Base-by-base conservation (phyloP, 1,140 invertebrate genomes). In the Temnothorax curvispinosus region DNA sequence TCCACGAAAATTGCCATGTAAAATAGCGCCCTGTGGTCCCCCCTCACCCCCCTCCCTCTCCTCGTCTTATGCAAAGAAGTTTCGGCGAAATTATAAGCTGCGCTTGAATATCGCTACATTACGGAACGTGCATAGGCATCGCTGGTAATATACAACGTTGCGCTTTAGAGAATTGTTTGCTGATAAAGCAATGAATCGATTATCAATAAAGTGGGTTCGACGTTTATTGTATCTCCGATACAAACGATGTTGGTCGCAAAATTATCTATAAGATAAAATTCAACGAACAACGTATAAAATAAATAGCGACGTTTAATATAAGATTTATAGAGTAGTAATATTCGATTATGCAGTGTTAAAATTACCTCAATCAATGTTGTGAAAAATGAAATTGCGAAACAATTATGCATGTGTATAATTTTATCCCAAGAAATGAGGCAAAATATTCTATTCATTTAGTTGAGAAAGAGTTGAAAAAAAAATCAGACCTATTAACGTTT, bases 1-100 rank as follows among this genome's bases (percentile, higher is more conserved):
- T 50, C 7, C 65, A 58, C n/a, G 60, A 85, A 89, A 89, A 89
- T 89, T 89, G 85, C 75, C 52, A 50, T 80, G 58, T 81, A 89
- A 89, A 88, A 88, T 38, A 18, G 32, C 58, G 35, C 18, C 27
- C 13, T 50, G 21, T 44, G 21, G 27, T 41, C 13, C 27, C 9
- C 9, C 47, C 38, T 3, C 38, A 6, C 3, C 47, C 47, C 11
- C 2, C 47, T 1, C 11, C 11, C 47, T 6, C 35, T 11, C 8
- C 15, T 5, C 54, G 62, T 27, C 60, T 89, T 67, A 75, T 80
- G 38, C 87, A 74, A 67, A 76, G 74, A 69, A 80, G 80, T 60
- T 60, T 44, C 54, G 52, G 27, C 41, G n/a, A 74, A 84, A 84
- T 74, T 84, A 62, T 47, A 72, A 60, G 13, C 38, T 47, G 15